Conservation (phyloP, 1,140 invertebrate species). For the Brachionus angularis region DNA sequence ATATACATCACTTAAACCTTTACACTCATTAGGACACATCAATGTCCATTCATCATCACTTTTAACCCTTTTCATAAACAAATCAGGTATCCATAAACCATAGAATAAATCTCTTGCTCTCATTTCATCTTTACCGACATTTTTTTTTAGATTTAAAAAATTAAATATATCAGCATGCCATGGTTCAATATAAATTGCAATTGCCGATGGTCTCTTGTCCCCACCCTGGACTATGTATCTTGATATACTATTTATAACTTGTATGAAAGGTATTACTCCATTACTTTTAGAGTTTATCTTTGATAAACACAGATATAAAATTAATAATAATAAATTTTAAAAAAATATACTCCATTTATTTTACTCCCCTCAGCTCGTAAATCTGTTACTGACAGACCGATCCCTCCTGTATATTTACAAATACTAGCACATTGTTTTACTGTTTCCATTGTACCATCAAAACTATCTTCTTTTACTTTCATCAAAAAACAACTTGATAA, state of each 20-base stretch:
- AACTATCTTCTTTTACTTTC: conserved; percentile 90
- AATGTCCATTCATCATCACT: conserved; percentile 81
- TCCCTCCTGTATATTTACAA: conserved; percentile 95
- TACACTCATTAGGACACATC: conserved; percentile 92
- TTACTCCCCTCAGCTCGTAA: conserved; percentile 84
- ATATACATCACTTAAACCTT: conserved; percentile 82
- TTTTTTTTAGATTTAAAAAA: conserved; percentile 87
- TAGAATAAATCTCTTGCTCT: conserved; percentile 94
- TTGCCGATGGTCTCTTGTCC: conserved; percentile 93
- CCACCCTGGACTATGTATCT: conserved; percentile 96
- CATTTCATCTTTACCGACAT: conserved; percentile 83
- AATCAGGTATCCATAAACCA: conserved; percentile 94
- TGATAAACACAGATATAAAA: conserved; percentile 43
- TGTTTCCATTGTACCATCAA: conserved; percentile 95
- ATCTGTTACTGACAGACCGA: conserved; percentile 92
- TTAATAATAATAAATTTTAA: too few species aligned
- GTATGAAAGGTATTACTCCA: conserved; percentile 92
- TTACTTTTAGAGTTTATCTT: conserved; percentile 89
- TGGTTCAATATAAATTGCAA: conserved; percentile 95
- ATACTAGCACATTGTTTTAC: conserved; percentile 89
- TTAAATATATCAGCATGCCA: conserved; percentile 98
- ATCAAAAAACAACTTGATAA: conserved; percentile 90
- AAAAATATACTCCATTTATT: conserved; percentile 69
- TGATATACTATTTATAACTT: conserved; percentile 92
- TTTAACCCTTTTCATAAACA: conserved; percentile 95